phyloP scores from a whole-genome alignment of 2,113 vertebrate species.

The Ameiurus melas region DNA sequence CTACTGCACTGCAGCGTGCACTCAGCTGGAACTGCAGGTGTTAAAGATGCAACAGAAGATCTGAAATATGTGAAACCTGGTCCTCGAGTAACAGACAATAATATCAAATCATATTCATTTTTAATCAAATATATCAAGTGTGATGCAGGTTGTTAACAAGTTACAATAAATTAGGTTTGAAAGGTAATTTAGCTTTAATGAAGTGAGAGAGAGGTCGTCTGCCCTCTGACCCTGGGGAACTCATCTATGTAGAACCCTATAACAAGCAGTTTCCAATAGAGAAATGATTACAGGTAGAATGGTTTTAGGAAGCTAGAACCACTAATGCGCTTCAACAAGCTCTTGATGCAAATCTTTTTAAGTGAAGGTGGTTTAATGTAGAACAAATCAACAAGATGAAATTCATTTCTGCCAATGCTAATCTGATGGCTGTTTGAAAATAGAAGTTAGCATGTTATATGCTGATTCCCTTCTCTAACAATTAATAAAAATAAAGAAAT shows the following conservation, averaged over 20 bases:
- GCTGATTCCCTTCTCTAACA: neutral
- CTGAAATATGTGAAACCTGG: neutral
- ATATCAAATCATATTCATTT: neutral
- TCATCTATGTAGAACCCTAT: neutral
- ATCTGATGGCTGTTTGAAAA: neutral
- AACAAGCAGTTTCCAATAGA: neutral
- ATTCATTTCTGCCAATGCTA: neutral
- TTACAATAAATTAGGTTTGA: neutral
- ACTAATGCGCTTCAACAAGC: neutral
- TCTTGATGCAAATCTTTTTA: neutral
- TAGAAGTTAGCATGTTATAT: neutral
- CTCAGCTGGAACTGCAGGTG: slow-evolving; percentile 73
- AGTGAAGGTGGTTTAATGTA: neutral
- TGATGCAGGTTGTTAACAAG: neutral
- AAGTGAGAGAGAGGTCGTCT: neutral
- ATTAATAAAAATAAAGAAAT: neutral
- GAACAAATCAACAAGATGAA: neutral
- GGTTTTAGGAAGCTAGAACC: neutral
- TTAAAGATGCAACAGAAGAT: slow-evolving; percentile 27
- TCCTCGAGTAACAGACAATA: neutral
- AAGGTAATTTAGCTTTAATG: neutral
- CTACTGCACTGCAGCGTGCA: slow-evolving; percentile 38
- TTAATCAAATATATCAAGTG: neutral
- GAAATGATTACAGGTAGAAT: neutral
- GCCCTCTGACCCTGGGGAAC: neutral